These are phyloP conservation scores for Microcebus lehilahytsara DNA, from an alignment of 2,113 vertebrate genomes.

Conservation along the genomic window DNA sequence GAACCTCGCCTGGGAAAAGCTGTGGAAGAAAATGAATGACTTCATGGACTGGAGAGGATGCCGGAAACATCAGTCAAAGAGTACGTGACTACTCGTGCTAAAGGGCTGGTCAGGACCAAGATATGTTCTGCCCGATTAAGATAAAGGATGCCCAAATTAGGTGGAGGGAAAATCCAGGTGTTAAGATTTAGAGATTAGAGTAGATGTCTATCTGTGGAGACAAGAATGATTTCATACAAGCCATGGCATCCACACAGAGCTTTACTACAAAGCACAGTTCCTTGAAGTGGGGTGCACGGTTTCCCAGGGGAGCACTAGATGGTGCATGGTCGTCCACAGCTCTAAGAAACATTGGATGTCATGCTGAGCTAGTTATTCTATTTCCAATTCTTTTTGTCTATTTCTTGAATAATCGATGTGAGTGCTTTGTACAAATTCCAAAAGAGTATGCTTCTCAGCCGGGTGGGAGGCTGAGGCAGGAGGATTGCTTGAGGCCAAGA, in stretches of 20 bases:
- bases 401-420: background rate
- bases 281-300: background rate
- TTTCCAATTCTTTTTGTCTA: background rate
- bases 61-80: background rate
- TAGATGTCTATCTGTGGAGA: background rate
- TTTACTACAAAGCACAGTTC: background rate
- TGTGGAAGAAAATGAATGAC: background rate
- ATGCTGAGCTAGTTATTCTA: background rate
- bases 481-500: too few species aligned
- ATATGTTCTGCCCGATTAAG: background rate
- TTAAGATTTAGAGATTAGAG: constrained; percentile 23
- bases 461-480: too few species aligned
- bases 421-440: background rate
- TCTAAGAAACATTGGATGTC: background rate
- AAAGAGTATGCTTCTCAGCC: background rate
- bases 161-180: constrained; percentile 48
- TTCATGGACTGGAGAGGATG: background rate
- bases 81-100: background rate
- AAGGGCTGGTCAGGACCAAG: background rate
- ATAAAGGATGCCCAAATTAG: constrained; percentile 41
- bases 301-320: background rate
- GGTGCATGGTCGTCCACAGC: background rate
- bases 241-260: rapidly evolving
- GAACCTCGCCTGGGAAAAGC: background rate
- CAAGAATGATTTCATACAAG: background rate